These are phyloP conservation scores for Pelusios castaneus DNA, from an alignment of 2,113 vertebrate species.

Conservation along the genomic window DNA sequence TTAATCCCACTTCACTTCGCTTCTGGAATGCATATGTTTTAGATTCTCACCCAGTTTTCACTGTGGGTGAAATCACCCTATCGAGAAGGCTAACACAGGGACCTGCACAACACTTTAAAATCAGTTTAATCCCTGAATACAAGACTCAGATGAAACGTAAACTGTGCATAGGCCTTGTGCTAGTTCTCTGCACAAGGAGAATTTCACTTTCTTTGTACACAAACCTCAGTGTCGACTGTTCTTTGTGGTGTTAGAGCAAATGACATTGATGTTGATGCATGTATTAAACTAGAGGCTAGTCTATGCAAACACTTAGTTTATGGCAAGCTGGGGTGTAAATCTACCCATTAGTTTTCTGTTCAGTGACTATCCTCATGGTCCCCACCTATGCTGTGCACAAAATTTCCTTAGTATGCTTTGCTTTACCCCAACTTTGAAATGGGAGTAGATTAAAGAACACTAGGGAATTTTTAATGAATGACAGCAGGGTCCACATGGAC, in stretches of 20 bases:
- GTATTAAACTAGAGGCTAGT: neutral
- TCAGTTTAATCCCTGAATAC: neutral
- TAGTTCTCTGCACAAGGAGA: neutral
- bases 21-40: neutral
- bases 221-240: neutral
- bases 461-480: no score
- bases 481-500: no score
- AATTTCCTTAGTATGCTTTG: neutral
- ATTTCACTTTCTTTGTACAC: no score
- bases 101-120: neutral
- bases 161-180: neutral
- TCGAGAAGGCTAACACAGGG: neutral
- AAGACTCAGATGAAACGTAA: neutral
- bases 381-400: neutral
- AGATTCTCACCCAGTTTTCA: fast-evolving
- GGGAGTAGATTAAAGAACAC: no score
- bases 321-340: no score
- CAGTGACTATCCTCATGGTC: no score
- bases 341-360: no score
- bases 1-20: neutral
- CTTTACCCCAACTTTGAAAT: no score
- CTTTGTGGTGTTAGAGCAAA: neutral
- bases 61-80: neutral
- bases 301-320: no score
- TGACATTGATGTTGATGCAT: neutral